Evolutionary conservation across 2,888 invertebrate species (phyloP).

Genomic region (Oscheius sp.): DNA sequence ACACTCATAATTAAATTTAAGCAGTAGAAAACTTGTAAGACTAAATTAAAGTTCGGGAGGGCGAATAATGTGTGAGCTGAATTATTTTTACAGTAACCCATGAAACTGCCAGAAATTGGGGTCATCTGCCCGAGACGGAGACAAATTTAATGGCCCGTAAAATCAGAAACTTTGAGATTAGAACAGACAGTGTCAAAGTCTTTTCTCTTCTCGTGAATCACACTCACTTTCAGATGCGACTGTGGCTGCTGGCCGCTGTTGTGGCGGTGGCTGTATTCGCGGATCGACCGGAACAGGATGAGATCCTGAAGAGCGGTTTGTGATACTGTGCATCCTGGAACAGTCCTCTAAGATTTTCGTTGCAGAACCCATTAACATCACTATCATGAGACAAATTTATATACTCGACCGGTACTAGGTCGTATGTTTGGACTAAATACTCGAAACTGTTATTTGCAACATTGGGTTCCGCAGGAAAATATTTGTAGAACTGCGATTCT

Average conservation of each 20-base stretch:
- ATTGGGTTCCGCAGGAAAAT: too few relatives aligned
- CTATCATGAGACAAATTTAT: too few relatives aligned
- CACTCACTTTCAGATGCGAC: slow-evolving; percentile 27
- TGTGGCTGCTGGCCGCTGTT: slow-evolving; percentile 29
- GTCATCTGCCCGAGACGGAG: slow-evolving; percentile 5
- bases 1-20: background rate
- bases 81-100: too few relatives aligned
- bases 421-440: too few relatives aligned
- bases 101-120: background rate
- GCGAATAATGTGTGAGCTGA: too few relatives aligned
- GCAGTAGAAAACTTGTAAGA: background rate
- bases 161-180: slow-evolving; percentile 24
- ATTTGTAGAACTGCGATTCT: background rate
- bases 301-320: slow-evolving; percentile 13
- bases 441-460: too few relatives aligned
- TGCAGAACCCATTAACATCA: too few relatives aligned
- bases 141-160: slow-evolving; percentile 31
- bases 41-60: too few relatives aligned
- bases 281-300: background rate
- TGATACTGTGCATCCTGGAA: background rate
- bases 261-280: slow-evolving; percentile 17
- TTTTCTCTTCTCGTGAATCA: background rate
- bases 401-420: too few relatives aligned
- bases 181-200: background rate
- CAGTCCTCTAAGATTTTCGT: too few relatives aligned